A percentile compares a stretch with the other conserved stretches of the same genome.
These are phyloP conservation scores for Meleagris gallopavo DNA, from an alignment of 2,113 vertebrate species.

Conservation along the genomic window DNA sequence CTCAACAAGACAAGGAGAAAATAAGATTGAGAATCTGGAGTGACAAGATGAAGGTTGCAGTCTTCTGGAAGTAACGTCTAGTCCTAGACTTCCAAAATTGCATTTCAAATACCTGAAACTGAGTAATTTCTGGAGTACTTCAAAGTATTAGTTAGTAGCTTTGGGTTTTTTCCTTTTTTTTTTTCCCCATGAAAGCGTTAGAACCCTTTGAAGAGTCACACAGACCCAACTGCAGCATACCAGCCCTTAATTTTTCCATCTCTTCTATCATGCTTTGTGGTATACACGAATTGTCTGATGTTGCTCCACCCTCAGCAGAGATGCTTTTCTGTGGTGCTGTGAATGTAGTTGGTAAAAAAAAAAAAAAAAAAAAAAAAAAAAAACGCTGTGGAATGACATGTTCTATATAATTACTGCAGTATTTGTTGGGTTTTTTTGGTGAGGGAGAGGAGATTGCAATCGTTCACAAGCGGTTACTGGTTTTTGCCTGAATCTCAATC, in stretches of 20 bases:
- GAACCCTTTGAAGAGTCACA: background rate
- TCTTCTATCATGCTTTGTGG: background rate
- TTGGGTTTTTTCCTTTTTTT: background rate
- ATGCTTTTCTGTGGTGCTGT: slow-evolving; percentile 8
- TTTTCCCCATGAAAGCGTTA: background rate
- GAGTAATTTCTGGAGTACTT: background rate
- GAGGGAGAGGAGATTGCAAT: background rate
- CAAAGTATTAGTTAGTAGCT: background rate
- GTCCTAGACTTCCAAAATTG: background rate
- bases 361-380: too few species aligned
- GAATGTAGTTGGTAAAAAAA: background rate
- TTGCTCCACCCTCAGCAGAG: background rate
- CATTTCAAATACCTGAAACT: background rate
- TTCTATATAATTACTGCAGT: background rate
- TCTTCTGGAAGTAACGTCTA: background rate
- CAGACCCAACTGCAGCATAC: background rate
- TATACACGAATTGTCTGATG: background rate
- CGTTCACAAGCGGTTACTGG: accelerated
- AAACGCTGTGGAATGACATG: background rate
- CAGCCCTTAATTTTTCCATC: background rate
- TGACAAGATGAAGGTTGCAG: background rate
- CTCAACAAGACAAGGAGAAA: too few species aligned
- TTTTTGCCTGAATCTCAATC: background rate
- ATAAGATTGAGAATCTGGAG: background rate
- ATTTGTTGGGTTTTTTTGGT: background rate